Base-by-base conservation (phyloP, 2,888 invertebrate species). In the Oxyteleia sp. region DNA sequence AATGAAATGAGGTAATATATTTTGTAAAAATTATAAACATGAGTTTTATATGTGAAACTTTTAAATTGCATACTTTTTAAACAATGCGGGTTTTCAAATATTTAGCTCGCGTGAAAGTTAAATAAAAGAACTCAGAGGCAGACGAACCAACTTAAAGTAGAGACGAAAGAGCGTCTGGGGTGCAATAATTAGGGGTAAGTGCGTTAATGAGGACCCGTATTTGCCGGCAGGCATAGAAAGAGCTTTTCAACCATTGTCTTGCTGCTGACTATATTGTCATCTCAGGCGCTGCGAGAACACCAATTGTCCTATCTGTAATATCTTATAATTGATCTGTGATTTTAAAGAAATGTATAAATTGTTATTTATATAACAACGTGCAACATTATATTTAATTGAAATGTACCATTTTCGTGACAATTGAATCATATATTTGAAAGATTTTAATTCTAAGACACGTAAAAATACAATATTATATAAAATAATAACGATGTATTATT, bases 141-240 rank as follows among this genome's bases (percentile, higher is more conserved):
- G 32, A 78, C 59, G 61, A 74, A 72, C 74, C 35, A 71, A 82
- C 68, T 71, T 68, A 83, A 78, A 83, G 66, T 71, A 53, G 68
- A 72, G 35, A 61, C 64, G 64, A 79, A 80, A 64, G 75, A 80
- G 53, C 57, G 81, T 84, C 80, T 84, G 72, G 68, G 68, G 72
- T 57, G 53, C 55, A 72, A 81, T 81, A 81, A 81, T 81, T 81
- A 81, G 81, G 78, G 64, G 74, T 72, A 84, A 84, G 76, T 72
- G 76, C 76, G 68, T 72, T 81, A 76, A 80, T 80, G 80, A 80
- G 79, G 64, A 80, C 83, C 79, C 83, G 83, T 80, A 84, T 84
- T 84, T 75, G 61, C 84, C 66, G 41, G 66, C 75, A 76, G 76
- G 61, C 75, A 63, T 72, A 47, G 79, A 71, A 71, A 71, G 59